Evolutionary conservation across 2,888 invertebrate genomes (phyloP).

Genomic region (Dasysyrphus tricinctus): DNA sequence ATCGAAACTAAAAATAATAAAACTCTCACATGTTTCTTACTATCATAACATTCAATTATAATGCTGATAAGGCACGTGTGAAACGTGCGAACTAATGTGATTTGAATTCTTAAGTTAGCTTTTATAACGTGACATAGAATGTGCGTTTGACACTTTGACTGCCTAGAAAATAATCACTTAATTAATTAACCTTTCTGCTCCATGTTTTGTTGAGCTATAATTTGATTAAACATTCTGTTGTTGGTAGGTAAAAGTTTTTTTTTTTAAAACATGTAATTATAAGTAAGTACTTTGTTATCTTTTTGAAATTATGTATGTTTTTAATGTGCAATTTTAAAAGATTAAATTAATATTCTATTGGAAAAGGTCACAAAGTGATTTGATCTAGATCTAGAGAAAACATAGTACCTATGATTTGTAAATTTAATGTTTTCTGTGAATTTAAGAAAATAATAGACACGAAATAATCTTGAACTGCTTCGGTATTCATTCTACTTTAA

Average conservation of each 20-base stretch:
- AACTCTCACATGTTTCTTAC: neutral
- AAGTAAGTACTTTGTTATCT: neutral
- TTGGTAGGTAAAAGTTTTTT: neutral
- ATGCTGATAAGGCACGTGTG: neutral
- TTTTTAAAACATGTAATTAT: neutral
- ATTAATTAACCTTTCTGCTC: constrained; percentile 12
- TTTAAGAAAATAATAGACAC: no score
- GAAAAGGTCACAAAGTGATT: neutral
- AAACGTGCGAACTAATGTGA: neutral
- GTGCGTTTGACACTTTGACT: constrained; percentile 13
- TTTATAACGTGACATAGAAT: neutral
- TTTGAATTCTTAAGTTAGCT: neutral
- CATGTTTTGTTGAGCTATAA: neutral
- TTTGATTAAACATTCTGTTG: neutral
- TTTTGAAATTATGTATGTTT: neutral
- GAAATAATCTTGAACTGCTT: no score
- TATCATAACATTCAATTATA: neutral
- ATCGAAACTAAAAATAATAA: neutral
- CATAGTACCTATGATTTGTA: no score
- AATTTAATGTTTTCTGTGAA: no score
- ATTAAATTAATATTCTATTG: neutral
- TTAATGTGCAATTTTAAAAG: neutral
- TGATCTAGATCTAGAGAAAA: no score
- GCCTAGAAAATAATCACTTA: constrained; percentile 6
- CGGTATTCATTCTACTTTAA: no score